Base-by-base conservation (phyloP, 2,113 vertebrate species). In the Serranochromis macrocephalus region DNA sequence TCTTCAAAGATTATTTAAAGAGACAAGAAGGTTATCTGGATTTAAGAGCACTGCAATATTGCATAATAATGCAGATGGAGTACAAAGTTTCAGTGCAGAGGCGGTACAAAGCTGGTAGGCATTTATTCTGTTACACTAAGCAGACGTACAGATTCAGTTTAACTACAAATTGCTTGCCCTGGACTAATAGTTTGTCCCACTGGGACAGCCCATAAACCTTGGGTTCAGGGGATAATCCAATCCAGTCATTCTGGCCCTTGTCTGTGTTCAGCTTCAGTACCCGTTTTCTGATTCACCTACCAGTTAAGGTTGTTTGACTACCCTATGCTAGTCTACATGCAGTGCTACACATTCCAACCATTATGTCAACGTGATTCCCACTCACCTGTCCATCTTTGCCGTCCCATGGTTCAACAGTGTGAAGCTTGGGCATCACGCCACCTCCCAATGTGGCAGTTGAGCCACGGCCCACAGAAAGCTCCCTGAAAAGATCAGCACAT, bases 331-430 rank as follows among this genome's bases (percentile, higher is more conserved):
- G 4, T 38, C 26, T 78, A 49, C 24, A 8, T 49, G 16, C 24
- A 78, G 42, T 78, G 42, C 71, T 49, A 49, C 42, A 19, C 71
- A 78, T 47, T 31, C 17, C 47, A 49, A 51, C 45, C 16, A 78
- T n/a, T 49, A 51, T 7, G 0, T 12, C 73, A 78, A 49, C 4
- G 57, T 4, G 7, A 83, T 12, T 6, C 11, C 42, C 49, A 19
- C 61, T 97, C 96, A 99, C 99, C 97, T 98, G 97, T 51, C 98
- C 99, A 47, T 99, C 98, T 94, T 98, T 98, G 84, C 98, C 98
- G 29, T 99, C 98, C 99, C 98, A 99, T 2, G 97, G 88, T 84
- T 98, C 98, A 17, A 97, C 97, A 3, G 92, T 13, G 81, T 96
- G 73, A 90, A 99, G 97, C 93, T 97, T 96, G 31, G 99, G 97